A percentile compares a stretch with the other conserved stretches of the same genome.
phyloP scores from a whole-genome alignment of 2,113 vertebrate species.

The Puffinus mauretanicus region DNA sequence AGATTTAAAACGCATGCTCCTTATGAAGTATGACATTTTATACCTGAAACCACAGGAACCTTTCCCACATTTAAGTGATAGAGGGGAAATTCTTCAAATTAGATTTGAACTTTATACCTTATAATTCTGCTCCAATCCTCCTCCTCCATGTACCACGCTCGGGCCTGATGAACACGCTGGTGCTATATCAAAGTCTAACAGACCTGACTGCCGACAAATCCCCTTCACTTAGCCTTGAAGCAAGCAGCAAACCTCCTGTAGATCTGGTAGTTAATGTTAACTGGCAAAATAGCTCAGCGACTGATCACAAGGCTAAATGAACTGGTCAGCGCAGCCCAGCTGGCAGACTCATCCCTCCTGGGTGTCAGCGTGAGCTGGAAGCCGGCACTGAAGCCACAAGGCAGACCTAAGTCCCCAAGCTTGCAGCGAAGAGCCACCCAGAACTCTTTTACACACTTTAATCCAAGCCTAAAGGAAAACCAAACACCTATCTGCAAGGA shows the following conservation, averaged over 20 bases:
- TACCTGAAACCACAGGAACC: conserved; percentile 40
- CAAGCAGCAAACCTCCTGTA: conserved; percentile 22
- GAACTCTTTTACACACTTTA: background rate
- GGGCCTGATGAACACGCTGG: background rate
- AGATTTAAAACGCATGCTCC: conserved; percentile 45
- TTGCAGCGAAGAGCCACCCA: background rate
- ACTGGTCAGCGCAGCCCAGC: background rate
- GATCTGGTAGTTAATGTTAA: background rate
- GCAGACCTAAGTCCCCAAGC: background rate
- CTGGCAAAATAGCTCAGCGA: background rate
- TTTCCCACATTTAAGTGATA: conserved; percentile 33
- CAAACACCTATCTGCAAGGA: background rate
- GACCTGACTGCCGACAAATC: background rate
- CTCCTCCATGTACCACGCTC: background rate
- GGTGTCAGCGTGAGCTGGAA: background rate
- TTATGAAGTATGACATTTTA: conserved; percentile 52
- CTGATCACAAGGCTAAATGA: background rate
- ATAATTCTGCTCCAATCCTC: conserved; percentile 14
- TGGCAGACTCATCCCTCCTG: background rate
- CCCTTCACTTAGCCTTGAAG: conserved; percentile 20
- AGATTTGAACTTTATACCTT: conserved; percentile 44
- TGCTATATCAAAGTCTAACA: conserved; percentile 28
- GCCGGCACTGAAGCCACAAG: background rate
- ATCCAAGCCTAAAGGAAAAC: background rate
- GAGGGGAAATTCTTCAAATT: conserved; percentile 46